Base-by-base conservation (phyloP, 2,888 invertebrate genomes). In the Acleris sparsana region DNA sequence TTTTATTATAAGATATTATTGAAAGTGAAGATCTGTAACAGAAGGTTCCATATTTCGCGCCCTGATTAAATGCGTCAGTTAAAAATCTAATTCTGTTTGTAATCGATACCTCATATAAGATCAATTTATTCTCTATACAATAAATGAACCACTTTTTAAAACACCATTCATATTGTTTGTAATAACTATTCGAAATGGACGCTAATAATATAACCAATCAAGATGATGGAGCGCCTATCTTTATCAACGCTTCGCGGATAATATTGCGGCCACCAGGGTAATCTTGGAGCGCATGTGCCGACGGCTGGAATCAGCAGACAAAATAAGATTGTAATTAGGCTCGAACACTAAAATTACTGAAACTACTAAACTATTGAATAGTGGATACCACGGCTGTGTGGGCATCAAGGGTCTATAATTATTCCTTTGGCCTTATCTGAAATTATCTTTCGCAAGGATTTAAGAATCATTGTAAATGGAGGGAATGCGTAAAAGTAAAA, bases 181-280 rank as follows among this genome's bases (percentile, higher is more conserved):
- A 44, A 1, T 66, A 58, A 43, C 53, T 66, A 7, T 61, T 53
- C 0, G 71, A 70, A 5, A 71, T 29, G 7, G 71, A 69, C 1
- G 53, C 39, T 9, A 69, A n/a, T 6, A 68, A 16, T 22, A 71
- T 63, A 33, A 56, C 44, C 16, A 65, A 25, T 11, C 65, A 52
- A 13, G 65, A 59, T 29, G 16, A 33, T 6, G 64, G 68, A 16
- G 61, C 53, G n/a, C 53, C 58, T 63, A 63, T 58, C 63, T 59
- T 56, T 53, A 63, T 20, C 44, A 63, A 55, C 58, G 59, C 62
- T 43, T 64, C 56, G 62, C 65, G 48, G 70, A 72, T 33, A 72
- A 69, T 39, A 67, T 48, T 39, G 68, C 68, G 46, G 63, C 71
- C 59, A 65, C 69, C 69, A 70, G 69, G 59, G 69, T 67, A 71